Evolutionary conservation across 1,140 invertebrate genomes (phyloP), one percentile per base, ranked within the genome.

Genomic region (Penaeus indicus): DNA sequence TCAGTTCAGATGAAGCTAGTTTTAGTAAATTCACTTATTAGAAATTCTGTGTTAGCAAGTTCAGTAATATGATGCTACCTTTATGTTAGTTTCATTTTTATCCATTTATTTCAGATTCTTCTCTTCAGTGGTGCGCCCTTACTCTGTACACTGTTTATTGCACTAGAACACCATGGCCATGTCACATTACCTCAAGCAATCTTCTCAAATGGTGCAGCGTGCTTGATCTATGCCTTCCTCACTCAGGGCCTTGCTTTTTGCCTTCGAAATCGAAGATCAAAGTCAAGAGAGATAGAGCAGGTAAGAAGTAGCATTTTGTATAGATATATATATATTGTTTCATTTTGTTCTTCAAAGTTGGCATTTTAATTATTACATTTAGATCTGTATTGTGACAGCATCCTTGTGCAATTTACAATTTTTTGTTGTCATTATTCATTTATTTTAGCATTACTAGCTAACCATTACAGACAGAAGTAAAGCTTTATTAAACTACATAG

Each of bases 91-190:
- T n/a, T 64, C 1, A 38, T 47, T 3, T 38, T 38, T 77, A 42
- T 62, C 1, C 61, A 8, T 72, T 32, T 42, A 42, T 84, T 84
- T 3, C 86, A 88, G 86, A 62, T 88, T 13, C 10, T 79, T 11
- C 3, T 84, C 42, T 88, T 84, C 47, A 84, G 69, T 27, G 72
- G 83, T 81, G 64, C 83, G 5, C 86, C 86, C 19, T 47, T 84
- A 47, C 25, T 88, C 25, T 84, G 72, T 7, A 63, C 77, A 47
- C 10, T 88, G 42, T 88, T 88, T 88, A 72, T 88, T 81, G 38
- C 79, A 27, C 42, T 88, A 75, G 86, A 88, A 42, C 81, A 88
- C 69, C 25, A 64, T 84, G 86, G n/a, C n/a, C 62, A 42, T 63
- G 60, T 78, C 1, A 62, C 22, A 5, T 54, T 88, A 7, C 21